These are phyloP conservation scores for Monopis laevigella DNA, from an alignment of 2,888 invertebrate species.

Conservation along the genomic window DNA sequence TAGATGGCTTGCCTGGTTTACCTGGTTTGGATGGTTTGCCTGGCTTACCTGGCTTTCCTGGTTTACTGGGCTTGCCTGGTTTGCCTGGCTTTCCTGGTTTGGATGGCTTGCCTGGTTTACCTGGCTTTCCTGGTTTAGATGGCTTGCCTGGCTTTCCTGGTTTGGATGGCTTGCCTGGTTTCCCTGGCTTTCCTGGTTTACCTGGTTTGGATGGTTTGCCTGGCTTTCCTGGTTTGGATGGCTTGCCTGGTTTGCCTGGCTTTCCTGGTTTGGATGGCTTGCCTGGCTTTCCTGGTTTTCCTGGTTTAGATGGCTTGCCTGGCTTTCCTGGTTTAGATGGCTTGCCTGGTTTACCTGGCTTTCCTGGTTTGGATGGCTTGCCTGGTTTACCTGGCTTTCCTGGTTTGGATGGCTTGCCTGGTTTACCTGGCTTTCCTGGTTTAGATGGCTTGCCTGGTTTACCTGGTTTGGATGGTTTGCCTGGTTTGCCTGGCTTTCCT, in stretches of 20 bases:
- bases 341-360: conserved; percentile 15
- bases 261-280: conserved; percentile 12
- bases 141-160: conserved; percentile 5
- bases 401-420: conserved; percentile 18
- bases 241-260: conserved; percentile 14
- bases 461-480: conserved; percentile 4
- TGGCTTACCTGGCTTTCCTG: conserved; percentile 18
- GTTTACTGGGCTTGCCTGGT: conserved; percentile 18
- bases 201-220: conserved; percentile 13
- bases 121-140: conserved; percentile 25
- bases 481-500: conserved; percentile 12
- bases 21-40: conserved; percentile 8
- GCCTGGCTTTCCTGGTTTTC: conserved; percentile 16
- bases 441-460: conserved; percentile 8
- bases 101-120: conserved; percentile 19
- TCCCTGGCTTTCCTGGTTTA: conserved; percentile 18
- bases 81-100: conserved; percentile 10
- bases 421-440: conserved; percentile 18
- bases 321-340: conserved; percentile 16
- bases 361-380: conserved; percentile 10
- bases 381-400: conserved; percentile 7
- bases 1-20: conserved; percentile 18
- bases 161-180: conserved; percentile 26
- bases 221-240: conserved; percentile 15
- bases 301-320: conserved; percentile 11